These are phyloP conservation scores for Papilio demoleus DNA, from an alignment of 2,888 invertebrate genomes.

Conservation along the genomic window DNA sequence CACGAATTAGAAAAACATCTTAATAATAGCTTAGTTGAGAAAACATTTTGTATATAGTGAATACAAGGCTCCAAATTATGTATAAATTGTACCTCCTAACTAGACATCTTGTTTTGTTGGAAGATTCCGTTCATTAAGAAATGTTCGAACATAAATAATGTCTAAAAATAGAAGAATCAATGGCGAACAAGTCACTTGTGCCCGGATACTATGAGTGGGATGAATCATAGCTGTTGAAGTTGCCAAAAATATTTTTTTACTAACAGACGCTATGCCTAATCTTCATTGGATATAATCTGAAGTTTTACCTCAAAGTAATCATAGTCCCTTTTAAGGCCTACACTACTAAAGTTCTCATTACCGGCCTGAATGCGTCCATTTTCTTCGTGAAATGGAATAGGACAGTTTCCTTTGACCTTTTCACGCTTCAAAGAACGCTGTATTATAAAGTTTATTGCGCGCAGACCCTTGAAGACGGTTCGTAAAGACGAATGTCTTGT, in stretches of 20 bases:
- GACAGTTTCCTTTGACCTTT: slow-evolving; percentile 70
- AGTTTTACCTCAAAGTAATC: slow-evolving; percentile 11
- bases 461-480: slow-evolving; percentile 20
- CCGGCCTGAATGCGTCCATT: slow-evolving; percentile 71
- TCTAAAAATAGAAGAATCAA: slow-evolving; percentile 4
- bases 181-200: not conserved
- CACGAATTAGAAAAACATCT: not conserved
- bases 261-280: not conserved
- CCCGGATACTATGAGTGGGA: not conserved
- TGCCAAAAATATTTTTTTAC: not conserved
- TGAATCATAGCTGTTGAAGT: not conserved
- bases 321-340: not conserved
- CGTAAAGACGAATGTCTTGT: slow-evolving; percentile 29
- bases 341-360: slow-evolving; percentile 66
- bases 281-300: not conserved
- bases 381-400: slow-evolving; percentile 65
- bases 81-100: not conserved
- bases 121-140: not conserved
- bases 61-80: not conserved
- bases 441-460: slow-evolving; percentile 23
- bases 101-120: not conserved
- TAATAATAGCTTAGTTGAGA: not conserved
- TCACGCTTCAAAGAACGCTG: slow-evolving; percentile 57
- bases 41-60: not conserved
- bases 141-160: not conserved